Percentiles rank a stretch among this genome's conserved stretches.
These are phyloP conservation scores for Nyctereutes procyonoides DNA, from an alignment of 2,113 vertebrate species.

Conservation along the genomic window DNA sequence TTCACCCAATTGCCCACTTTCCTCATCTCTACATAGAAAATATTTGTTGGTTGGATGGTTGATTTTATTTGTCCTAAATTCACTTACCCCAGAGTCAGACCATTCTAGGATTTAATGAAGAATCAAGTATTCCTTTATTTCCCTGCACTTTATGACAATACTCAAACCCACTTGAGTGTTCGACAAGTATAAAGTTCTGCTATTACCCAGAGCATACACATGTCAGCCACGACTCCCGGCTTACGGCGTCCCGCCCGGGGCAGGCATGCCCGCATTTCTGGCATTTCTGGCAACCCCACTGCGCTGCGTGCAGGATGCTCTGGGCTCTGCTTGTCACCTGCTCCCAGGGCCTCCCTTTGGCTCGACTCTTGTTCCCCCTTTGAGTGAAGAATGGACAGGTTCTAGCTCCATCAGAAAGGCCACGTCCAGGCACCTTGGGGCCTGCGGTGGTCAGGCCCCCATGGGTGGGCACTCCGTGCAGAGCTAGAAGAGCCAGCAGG, in stretches of 20 bases:
- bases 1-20: neutral
- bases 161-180: neutral
- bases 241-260: neutral
- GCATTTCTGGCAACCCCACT: neutral
- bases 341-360: neutral
- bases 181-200: neutral
- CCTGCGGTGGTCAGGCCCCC: too few species aligned
- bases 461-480: too few species aligned
- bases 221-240: neutral
- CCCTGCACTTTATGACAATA: neutral
- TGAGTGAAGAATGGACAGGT: rapidly evolving
- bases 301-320: rapidly evolving
- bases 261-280: neutral
- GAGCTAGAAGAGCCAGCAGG: too few species aligned
- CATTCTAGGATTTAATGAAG: conserved; percentile 15
- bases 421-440: rapidly evolving
- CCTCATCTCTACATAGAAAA: neutral
- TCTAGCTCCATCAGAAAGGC: neutral
- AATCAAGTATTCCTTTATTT: neutral
- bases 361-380: rapidly evolving
- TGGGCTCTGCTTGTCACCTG: rapidly evolving
- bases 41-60: neutral
- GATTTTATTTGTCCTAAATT: conserved; percentile 48
- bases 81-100: neutral
- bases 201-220: neutral